Conservation (phyloP, 2,113 vertebrate species). For the Morone chrysops region DNA sequence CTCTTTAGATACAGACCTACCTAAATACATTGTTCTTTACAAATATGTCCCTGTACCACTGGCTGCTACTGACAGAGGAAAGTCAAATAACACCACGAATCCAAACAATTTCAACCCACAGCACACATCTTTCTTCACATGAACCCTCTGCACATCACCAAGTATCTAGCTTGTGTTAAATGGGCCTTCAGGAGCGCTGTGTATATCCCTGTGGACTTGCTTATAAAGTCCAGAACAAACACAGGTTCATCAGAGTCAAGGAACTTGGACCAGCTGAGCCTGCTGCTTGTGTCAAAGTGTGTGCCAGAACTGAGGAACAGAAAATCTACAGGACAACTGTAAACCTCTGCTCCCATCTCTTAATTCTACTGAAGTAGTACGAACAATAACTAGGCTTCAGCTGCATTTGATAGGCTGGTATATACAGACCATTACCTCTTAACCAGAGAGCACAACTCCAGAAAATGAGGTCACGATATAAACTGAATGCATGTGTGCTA, state of each 20-base stretch:
- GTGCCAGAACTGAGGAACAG: not conserved
- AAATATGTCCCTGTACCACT: not conserved
- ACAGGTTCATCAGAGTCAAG: conserved; percentile 28
- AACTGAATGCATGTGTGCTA: not conserved
- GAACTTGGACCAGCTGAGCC: not conserved
- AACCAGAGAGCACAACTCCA: not conserved
- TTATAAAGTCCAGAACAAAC: conserved; percentile 44
- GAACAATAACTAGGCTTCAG: not conserved
- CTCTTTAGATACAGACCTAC: not conserved
- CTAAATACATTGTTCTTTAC: not conserved
- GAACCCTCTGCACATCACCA: not conserved
- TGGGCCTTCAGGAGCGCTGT: not conserved
- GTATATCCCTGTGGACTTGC: conserved; percentile 20
- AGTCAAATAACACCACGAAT: not conserved
- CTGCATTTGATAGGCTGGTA: not conserved
- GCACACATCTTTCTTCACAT: not conserved
- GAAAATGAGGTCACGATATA: conserved; percentile 14
- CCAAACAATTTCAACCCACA: not conserved
- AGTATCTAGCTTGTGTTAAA: not conserved
- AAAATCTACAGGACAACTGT: not conserved
- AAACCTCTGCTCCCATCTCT: not conserved
- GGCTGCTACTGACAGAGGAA: conserved; percentile 1
- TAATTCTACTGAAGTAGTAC: not conserved
- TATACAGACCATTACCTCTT: conserved; percentile 3
- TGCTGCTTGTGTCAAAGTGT: conserved; percentile 1